Evolutionary conservation across 1,140 invertebrate genomes (phyloP).

Genomic region (Ridgeia piscesae): DNA sequence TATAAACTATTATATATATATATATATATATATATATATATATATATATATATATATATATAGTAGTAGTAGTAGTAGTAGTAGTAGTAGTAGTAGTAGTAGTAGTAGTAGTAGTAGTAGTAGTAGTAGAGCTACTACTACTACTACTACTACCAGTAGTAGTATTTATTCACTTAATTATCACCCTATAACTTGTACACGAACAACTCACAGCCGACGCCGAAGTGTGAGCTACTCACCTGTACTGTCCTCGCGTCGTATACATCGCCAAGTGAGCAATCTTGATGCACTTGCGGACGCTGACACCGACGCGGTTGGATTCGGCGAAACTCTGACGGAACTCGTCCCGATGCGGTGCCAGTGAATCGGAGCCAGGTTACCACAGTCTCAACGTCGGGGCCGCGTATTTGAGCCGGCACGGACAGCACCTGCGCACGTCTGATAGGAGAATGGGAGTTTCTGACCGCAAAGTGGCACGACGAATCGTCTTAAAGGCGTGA

Average conservation of each 20-base stretch:
- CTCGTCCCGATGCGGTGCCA: neutral
- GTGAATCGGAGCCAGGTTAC: neutral
- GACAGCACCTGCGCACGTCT: neutral
- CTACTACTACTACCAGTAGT: neutral
- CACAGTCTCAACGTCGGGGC: neutral
- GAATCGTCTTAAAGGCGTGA: neutral
- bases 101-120: neutral
- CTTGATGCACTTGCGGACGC: neutral
- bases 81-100: neutral
- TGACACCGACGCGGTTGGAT: neutral
- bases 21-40: no score
- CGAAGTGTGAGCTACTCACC: neutral
- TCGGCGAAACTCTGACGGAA: neutral
- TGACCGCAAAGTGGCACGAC: neutral
- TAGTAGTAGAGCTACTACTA: neutral
- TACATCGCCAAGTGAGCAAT: neutral
- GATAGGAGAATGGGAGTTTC: neutral
- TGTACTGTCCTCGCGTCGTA: neutral
- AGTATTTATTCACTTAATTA: neutral
- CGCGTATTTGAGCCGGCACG: neutral
- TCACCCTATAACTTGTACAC: no score
- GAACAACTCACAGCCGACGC: neutral
- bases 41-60: no score
- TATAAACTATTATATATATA: no score
- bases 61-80: neutral